phyloP scores from a whole-genome alignment of 2,797 vertebrate species.

The Sebastolobus altivelis region DNA sequence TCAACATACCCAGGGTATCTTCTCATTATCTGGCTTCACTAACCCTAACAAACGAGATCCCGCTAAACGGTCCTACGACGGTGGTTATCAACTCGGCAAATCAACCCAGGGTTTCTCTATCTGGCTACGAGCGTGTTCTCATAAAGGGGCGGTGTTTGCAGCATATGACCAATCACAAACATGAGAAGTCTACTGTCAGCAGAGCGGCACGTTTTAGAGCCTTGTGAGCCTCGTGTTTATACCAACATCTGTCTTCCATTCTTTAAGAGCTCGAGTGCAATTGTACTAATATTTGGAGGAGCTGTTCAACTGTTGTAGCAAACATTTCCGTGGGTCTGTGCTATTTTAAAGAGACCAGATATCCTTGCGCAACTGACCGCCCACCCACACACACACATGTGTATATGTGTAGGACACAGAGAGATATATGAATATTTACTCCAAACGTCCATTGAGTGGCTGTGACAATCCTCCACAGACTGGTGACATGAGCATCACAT shows the following conservation, averaged over 20 bases:
- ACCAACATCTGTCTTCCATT: constrained; percentile 3
- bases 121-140: too few species aligned
- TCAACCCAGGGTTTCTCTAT: too few species aligned
- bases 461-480: neutral
- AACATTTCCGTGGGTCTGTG: constrained; percentile 3
- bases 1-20: too few species aligned
- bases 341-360: constrained; percentile 26
- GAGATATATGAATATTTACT: neutral
- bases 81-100: too few species aligned
- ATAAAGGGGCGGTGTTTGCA: too few species aligned
- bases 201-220: too few species aligned
- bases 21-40: too few species aligned
- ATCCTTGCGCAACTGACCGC: constrained; percentile 5
- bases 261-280: neutral
- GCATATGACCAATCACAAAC: too few species aligned
- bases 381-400: neutral
- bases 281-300: constrained; percentile 61
- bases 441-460: neutral
- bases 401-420: too few species aligned
- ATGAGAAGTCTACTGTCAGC: too few species aligned
- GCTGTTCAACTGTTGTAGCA: constrained; percentile 24
- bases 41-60: too few species aligned
- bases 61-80: too few species aligned
- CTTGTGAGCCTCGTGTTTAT: constrained; percentile 8
- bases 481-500: neutral